Evolutionary conservation across 2,113 vertebrate species (phyloP).

Genomic region (Callionymus lyra): DNA sequence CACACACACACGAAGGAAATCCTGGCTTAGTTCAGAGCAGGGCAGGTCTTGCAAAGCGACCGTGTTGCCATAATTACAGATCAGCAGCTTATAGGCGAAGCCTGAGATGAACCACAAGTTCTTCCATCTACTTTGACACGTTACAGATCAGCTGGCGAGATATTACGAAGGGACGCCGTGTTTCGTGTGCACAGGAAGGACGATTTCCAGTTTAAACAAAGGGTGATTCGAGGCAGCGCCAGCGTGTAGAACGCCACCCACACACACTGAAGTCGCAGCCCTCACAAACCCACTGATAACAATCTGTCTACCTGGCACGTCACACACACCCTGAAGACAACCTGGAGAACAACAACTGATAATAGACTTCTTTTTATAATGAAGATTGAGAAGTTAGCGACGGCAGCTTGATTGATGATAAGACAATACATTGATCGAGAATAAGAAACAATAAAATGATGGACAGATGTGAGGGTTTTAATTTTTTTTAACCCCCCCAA

Average conservation of each 20-base stretch:
- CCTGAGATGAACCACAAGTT: neutral
- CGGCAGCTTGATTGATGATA: no score
- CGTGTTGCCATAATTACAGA: no score
- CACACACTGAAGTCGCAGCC: constrained; percentile 46
- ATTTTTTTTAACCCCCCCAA: no score
- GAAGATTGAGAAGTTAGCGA: no score
- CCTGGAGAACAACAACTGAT: constrained; percentile 25
- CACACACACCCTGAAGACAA: constrained; percentile 40
- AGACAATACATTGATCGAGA: no score
- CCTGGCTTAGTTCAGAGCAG: no score
- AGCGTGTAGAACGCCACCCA: constrained; percentile 58
- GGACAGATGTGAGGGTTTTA: no score
- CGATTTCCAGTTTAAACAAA: constrained; percentile 30
- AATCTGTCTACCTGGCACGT: constrained; percentile 53
- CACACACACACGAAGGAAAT: no score
- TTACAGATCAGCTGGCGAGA: constrained; percentile 12
- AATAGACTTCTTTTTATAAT: neutral
- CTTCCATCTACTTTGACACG: neutral
- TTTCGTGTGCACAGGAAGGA: constrained; percentile 13
- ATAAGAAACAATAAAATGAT: no score
- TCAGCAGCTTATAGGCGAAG: no score
- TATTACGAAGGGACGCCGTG: constrained; percentile 1
- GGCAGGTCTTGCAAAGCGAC: no score
- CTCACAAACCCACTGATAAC: constrained; percentile 61
- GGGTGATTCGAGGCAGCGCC: constrained; percentile 40